Base-by-base conservation (phyloP, 2,888 invertebrate genomes). In the Archips crataeganus region DNA sequence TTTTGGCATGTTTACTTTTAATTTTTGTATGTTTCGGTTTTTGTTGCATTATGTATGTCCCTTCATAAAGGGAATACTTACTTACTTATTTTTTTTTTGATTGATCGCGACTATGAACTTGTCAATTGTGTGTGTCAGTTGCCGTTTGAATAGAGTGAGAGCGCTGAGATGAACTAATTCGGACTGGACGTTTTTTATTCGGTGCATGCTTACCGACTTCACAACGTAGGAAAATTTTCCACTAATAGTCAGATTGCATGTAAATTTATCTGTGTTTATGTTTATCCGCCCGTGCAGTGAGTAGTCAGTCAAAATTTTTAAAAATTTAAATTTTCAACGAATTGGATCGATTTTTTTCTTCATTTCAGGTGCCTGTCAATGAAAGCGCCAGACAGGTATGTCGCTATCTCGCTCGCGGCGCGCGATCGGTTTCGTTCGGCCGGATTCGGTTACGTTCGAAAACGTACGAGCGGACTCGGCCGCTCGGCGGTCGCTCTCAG, bases 381-480 rank as follows among this genome's bases (percentile, higher is more conserved):
- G 95, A 96, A 96, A 95, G 96, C 96, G 95, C 96, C 96, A 94
- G 96, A 96, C 95, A 96, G 96, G 96, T 96, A 96, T 96, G 94
- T 94, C 91, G 87, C 92, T 92, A 91, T 87, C 86, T 91, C 89
- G 87, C 85, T 90, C 88, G 87, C 88, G 82, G 85, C 85, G 85
- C 91, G 87, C 91, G 87, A 90, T 92, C 90, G 88, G 87, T 93
- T 89, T 89, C 92, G 89, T 90, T 92, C 91, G 90, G 89, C 90
- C 90, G 90, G 85, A 87, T 90, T 92, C 90, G 91, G 91, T 91
- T 86, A 83, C 90, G 90, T 91, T 91, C 90, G 91, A 87, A 85
- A 86, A 87, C 88, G 90, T 87, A 88, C 91, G 90, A 86, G 87
- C 88, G 87, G 82, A 88, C 87, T 89, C 88, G 89, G 88, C 87